These are phyloP conservation scores for Gonioctena quinquepunctata DNA, from an alignment of 1,140 invertebrate genomes.

Conservation along the genomic window DNA sequence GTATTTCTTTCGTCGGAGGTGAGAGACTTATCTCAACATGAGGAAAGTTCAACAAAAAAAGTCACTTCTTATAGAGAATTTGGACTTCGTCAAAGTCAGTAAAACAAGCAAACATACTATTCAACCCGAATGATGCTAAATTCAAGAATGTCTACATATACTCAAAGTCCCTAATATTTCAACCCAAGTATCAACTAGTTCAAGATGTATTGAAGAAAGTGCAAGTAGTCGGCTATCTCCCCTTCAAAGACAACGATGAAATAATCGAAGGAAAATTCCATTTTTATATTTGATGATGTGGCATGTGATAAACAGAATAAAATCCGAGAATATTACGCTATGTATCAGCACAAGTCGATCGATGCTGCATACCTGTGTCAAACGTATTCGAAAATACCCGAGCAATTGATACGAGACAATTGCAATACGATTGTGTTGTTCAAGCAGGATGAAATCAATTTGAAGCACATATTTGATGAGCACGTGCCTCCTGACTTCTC, in stretches of 20 bases:
- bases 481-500: neutral
- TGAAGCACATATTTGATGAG: constrained; percentile 54
- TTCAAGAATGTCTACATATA: neutral
- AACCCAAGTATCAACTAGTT: constrained; percentile 33
- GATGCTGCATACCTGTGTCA: constrained; percentile 37
- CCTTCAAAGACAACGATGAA: neutral
- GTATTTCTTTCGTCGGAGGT: too few species aligned
- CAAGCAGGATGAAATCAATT: constrained; percentile 55
- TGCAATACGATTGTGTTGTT: constrained; percentile 52
- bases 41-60: neutral
- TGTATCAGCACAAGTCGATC: neutral
- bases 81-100: neutral
- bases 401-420: constrained; percentile 56
- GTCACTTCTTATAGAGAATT: too few species aligned
- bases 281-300: neutral
- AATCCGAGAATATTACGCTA: neutral
- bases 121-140: constrained; percentile 28
- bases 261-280: neutral
- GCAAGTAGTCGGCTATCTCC: too few species aligned
- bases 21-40: neutral
- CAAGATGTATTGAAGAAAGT: constrained; percentile 17
- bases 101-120: neutral
- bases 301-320: neutral
- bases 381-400: constrained; percentile 51
- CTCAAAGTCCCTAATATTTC: constrained; percentile 29